These are phyloP conservation scores for Hippocampus guttulatus DNA, from an alignment of 2,113 vertebrate species.

Conservation along the genomic window DNA sequence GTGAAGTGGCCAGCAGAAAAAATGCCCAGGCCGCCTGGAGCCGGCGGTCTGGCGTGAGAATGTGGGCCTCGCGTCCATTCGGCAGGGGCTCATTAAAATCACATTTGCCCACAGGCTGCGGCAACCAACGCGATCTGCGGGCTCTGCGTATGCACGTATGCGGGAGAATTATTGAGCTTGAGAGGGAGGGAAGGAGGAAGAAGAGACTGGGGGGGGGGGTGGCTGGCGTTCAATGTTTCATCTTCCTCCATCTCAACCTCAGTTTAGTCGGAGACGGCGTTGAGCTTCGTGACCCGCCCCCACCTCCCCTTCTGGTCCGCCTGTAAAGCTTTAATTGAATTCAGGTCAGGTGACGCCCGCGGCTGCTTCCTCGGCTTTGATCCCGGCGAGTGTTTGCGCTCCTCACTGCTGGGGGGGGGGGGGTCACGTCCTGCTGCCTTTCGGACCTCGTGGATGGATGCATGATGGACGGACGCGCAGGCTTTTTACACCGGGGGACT, in stretches of 20 bases:
- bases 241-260: conserved; percentile 26
- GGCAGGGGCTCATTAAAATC: conserved; percentile 63
- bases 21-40: conserved; percentile 36
- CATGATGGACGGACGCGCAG: conserved; percentile 5
- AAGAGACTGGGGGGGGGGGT: conserved; percentile 30
- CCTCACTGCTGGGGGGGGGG: conserved; percentile 25
- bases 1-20: conserved; percentile 55
- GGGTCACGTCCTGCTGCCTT: conserved; percentile 34
- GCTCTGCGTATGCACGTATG: conserved; percentile 20
- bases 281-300: conserved; percentile 13
- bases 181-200: background rate
- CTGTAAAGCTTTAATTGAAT: conserved; percentile 74
- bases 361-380: conserved; percentile 63
- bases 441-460: conserved; percentile 28
- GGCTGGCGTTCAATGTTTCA: conserved; percentile 22
- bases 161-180: conserved; percentile 3
- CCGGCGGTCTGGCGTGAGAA: conserved; percentile 50
- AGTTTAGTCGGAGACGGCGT: conserved; percentile 42
- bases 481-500: conserved; percentile 16
- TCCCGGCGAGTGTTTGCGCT: conserved; percentile 59
- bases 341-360: conserved; percentile 70
- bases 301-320: conserved; percentile 49
- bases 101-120: conserved; percentile 63
- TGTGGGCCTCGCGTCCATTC: conserved; percentile 58
- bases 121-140: conserved; percentile 55